Evolutionary conservation across 2,888 invertebrate genomes (phyloP).

Genomic region (Orchestes rusci): DNA sequence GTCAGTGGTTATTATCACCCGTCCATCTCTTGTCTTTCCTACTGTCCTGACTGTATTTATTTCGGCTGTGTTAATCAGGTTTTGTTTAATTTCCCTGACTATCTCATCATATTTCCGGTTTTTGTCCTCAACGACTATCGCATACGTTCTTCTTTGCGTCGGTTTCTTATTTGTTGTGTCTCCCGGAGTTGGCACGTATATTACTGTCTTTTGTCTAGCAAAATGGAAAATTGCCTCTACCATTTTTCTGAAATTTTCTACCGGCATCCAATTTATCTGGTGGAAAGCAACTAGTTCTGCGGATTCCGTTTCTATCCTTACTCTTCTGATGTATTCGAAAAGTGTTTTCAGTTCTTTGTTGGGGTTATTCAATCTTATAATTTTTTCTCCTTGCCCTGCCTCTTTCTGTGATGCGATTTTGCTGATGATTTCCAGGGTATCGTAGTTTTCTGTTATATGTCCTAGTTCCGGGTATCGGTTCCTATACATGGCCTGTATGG

Average conservation of each 20-base stretch:
- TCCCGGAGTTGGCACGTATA: neutral
- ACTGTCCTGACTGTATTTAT: neutral
- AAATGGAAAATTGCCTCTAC: no score
- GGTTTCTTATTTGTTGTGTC: neutral
- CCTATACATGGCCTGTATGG: neutral
- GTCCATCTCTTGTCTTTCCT: neutral
- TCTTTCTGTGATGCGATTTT: no score
- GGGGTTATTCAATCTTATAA: no score
- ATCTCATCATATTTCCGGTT: neutral
- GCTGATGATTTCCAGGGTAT: conserved; percentile 1
- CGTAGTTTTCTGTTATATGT: neutral
- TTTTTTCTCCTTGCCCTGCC: no score
- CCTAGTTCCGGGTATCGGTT: neutral
- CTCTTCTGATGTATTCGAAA: neutral
- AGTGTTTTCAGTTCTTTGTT: neutral
- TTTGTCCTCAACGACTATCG: neutral
- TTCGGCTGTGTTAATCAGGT: neutral
- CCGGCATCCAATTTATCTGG: neutral
- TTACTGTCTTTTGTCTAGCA: no score
- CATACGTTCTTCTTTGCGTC: neutral
- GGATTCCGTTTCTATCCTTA: neutral
- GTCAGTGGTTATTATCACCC: neutral
- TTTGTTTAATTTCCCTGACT: neutral
- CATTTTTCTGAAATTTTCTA: neutral
- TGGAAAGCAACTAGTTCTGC: neutral